Conservation (phyloP, 2,113 vertebrate species). For the Trogon melanurus region DNA sequence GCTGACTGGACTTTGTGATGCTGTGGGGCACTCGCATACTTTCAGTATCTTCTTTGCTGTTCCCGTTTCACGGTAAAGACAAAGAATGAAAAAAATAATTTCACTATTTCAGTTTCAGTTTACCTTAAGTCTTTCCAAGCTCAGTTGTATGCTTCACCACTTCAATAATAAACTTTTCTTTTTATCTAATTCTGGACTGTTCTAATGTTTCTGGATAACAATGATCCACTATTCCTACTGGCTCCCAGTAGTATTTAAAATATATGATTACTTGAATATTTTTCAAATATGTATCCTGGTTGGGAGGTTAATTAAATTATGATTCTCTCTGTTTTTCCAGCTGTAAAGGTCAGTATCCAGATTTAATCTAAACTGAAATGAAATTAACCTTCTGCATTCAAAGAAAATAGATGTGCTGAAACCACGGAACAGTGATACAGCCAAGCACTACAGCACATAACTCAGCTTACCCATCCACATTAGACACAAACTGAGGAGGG, state of each 20-base stretch:
- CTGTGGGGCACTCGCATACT: background rate
- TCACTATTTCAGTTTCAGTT: background rate
- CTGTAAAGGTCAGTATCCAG: slow-evolving; percentile 70
- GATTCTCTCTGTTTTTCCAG: slow-evolving; percentile 67
- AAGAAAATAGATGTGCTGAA: slow-evolving; percentile 41
- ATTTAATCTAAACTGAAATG: slow-evolving; percentile 58
- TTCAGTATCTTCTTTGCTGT: background rate
- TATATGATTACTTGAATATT: slow-evolving; percentile 5
- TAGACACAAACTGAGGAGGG: background rate
- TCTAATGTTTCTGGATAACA: background rate
- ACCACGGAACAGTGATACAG: background rate
- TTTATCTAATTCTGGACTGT: background rate
- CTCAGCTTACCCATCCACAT: background rate
- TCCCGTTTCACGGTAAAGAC: background rate
- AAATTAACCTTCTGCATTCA: slow-evolving; percentile 71
- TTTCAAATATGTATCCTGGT: slow-evolving; percentile 57
- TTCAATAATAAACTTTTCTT: background rate
- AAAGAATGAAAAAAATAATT: background rate
- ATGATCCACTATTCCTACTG: background rate
- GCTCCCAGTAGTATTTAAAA: slow-evolving; percentile 33
- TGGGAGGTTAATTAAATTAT: slow-evolving; percentile 70
- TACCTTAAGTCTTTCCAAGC: background rate
- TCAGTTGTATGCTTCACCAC: background rate
- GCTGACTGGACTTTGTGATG: no score
- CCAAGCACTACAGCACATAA: background rate